These are phyloP conservation scores for Melanostoma mellinum DNA, from an alignment of 2,888 invertebrate species.

Conservation along the genomic window DNA sequence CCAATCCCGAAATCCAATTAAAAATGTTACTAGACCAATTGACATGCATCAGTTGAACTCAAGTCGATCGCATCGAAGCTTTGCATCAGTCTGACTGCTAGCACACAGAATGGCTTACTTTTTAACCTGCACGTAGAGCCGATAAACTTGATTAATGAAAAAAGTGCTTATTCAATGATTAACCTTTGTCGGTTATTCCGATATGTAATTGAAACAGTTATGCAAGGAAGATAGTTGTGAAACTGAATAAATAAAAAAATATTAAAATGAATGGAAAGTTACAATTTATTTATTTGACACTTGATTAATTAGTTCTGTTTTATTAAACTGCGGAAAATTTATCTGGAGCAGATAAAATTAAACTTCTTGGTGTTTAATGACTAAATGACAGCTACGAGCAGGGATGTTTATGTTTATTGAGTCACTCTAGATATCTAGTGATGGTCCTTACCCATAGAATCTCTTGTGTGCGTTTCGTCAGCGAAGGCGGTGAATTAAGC, in stretches of 20 bases:
- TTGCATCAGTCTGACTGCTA: conserved; percentile 9
- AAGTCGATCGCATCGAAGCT: conserved; percentile 60
- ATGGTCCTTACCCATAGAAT: too few species aligned
- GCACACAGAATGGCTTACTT: conserved; percentile 25
- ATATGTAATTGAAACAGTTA: conserved; percentile 51
- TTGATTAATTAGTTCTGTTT: too few species aligned
- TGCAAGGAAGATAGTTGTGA: conserved; percentile 49
- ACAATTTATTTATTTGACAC: conserved; percentile 21
- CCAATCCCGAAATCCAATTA: conserved; percentile 66
- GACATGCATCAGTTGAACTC: conserved; percentile 64
- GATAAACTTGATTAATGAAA: conserved; percentile 48
- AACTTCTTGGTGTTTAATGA: too few species aligned
- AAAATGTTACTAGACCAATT: conserved; percentile 68
- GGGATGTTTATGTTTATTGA: too few species aligned
- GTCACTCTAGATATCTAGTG: too few species aligned
- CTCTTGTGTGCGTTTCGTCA: too few species aligned
- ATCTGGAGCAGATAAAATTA: too few species aligned
- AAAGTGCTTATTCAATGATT: conserved; percentile 64
- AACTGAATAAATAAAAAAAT: background rate
- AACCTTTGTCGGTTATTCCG: conserved; percentile 63
- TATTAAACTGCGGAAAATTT: too few species aligned
- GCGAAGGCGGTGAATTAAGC: too few species aligned
- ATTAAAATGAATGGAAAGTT: background rate
- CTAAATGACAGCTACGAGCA: too few species aligned
- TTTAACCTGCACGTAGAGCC: conserved; percentile 34